phyloP scores from a whole-genome alignment of 2,888 invertebrate species.

The Stenurella melanura region DNA sequence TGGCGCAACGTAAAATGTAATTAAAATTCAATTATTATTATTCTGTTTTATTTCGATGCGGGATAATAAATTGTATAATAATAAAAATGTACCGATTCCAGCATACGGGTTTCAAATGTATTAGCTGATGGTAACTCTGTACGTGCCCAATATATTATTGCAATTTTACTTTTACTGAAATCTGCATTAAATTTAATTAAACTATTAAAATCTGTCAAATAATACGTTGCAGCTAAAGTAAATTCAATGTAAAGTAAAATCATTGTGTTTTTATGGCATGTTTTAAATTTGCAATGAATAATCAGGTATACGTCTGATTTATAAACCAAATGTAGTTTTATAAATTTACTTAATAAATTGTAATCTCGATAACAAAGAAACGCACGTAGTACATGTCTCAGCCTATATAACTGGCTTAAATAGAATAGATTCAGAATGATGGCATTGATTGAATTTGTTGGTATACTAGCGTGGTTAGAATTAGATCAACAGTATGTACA shows the following conservation, averaged over 20 bases:
- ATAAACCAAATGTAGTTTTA: too few relatives aligned
- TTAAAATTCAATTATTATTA: not conserved
- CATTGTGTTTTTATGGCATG: not conserved
- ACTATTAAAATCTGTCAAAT: not conserved
- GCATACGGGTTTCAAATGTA: not conserved
- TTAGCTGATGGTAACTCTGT: conserved; percentile 4
- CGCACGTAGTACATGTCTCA: too few relatives aligned
- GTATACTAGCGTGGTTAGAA: too few relatives aligned
- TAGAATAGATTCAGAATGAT: too few relatives aligned
- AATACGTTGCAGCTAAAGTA: not conserved
- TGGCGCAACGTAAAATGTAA: not conserved
- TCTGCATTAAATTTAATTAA: not conserved
- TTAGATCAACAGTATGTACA: too few relatives aligned
- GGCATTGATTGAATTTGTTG: too few relatives aligned
- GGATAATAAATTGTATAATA: conserved; percentile 3
- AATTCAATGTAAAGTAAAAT: not conserved
- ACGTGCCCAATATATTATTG: conserved; percentile 21
- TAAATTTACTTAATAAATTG: too few relatives aligned
- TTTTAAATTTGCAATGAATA: not conserved
- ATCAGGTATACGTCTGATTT: not conserved
- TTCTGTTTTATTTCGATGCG: not conserved
- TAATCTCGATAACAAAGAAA: too few relatives aligned
- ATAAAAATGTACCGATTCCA: not conserved
- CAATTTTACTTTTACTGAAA: not conserved
- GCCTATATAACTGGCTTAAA: too few relatives aligned